Evolutionary conservation across 2,113 vertebrate genomes (phyloP).

Genomic region (Ovibos moschatus): DNA sequence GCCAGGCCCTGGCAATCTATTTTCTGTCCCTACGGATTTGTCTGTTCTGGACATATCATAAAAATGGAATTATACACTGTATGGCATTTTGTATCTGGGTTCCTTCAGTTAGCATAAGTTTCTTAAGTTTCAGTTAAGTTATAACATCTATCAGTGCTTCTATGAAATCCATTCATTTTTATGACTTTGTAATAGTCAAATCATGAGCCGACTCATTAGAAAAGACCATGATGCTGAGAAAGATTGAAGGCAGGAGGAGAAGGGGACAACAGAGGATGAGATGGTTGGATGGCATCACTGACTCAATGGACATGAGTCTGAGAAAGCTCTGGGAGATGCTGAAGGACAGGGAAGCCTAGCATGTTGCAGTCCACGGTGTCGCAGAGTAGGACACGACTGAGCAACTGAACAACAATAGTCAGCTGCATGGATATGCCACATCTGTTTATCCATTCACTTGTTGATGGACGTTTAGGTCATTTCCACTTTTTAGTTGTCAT

Average conservation of each 20-base stretch:
- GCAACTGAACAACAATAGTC: not conserved
- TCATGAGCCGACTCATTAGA: not conserved
- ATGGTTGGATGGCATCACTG: not conserved
- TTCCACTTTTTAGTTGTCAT: not conserved
- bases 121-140: not conserved
- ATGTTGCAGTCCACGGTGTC: not conserved
- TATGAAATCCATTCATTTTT: not conserved
- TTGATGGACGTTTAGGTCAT: not conserved
- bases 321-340: not conserved
- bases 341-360: not conserved
- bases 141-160: not conserved
- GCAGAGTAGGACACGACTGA: not conserved
- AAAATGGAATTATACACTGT: not conserved
- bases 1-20: not conserved
- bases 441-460: not conserved
- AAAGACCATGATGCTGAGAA: not conserved
- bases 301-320: not conserved
- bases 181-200: not conserved
- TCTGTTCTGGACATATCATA: not conserved
- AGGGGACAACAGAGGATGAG: not conserved
- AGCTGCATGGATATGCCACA: not conserved
- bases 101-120: not conserved
- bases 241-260: not conserved
- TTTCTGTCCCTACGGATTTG: not conserved
- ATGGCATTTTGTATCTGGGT: not conserved